Evolutionary conservation across 2,888 invertebrate genomes (phyloP).

Genomic region (Eupeodes luniger): DNA sequence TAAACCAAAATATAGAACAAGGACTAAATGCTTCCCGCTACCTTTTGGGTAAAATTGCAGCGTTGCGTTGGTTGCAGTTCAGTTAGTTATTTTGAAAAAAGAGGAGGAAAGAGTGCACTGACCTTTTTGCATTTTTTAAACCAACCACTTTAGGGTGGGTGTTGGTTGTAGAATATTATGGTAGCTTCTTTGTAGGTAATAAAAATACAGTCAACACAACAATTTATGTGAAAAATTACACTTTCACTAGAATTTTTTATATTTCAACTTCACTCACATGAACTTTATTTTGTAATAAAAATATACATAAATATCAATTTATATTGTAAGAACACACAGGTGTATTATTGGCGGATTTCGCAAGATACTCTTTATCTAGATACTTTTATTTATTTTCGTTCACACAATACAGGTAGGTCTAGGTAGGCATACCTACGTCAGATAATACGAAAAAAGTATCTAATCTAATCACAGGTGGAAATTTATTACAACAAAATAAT

Average conservation of each 20-base stretch:
- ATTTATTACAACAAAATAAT: constrained; percentile 59
- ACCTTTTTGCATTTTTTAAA: constrained; percentile 47
- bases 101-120: constrained; percentile 53
- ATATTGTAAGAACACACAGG: constrained; percentile 34
- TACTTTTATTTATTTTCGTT: constrained; percentile 25
- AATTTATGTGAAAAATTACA: constrained; percentile 33
- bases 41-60: neutral
- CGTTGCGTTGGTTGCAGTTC: constrained; percentile 20
- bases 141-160: constrained; percentile 27
- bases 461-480: constrained; percentile 70
- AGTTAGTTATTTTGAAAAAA: neutral
- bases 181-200: neutral
- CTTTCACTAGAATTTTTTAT: constrained; percentile 65
- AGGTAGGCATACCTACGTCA: neutral
- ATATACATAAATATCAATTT: neutral
- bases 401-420: constrained; percentile 13
- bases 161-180: neutral
- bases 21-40: constrained; percentile 58
- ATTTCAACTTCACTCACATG: constrained; percentile 24
- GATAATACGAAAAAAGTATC: constrained; percentile 46
- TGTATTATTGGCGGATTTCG: constrained; percentile 43
- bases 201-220: constrained; percentile 19
- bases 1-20: constrained; percentile 58
- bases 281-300: neutral
- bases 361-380: constrained; percentile 35